Percentiles rank a stretch among this genome's conserved stretches.
phyloP scores from a whole-genome alignment of 2,797 vertebrate genomes.

The Mormyrops boulengeri region DNA sequence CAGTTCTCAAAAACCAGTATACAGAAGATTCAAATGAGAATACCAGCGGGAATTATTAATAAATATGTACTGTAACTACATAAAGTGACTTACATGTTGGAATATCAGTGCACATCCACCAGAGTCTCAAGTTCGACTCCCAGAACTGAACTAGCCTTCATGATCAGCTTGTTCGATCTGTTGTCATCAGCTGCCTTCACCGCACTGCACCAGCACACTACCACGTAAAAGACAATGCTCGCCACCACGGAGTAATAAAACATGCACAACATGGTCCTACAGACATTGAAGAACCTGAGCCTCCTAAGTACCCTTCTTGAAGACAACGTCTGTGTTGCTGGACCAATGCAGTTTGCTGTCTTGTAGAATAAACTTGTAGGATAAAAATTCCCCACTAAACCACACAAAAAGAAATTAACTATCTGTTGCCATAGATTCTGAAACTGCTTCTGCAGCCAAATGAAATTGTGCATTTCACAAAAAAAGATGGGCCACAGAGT shows the following conservation, averaged over 20 bases:
- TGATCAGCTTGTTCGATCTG: background rate
- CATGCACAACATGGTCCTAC: background rate
- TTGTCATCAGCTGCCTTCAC: background rate
- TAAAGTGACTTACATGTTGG: background rate
- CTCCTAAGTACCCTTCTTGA: background rate
- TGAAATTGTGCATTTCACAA: background rate
- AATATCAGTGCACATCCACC: background rate
- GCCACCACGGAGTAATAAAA: background rate
- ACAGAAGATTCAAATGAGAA: constrained; percentile 20
- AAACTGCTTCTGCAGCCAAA: background rate
- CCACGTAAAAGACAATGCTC: constrained; percentile 20
- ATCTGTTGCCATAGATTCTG: constrained; percentile 21
- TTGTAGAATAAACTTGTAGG: background rate
- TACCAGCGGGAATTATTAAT: constrained; percentile 11
- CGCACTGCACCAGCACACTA: constrained; percentile 30
- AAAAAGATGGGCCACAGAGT: background rate
- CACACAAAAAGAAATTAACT: constrained; percentile 37
- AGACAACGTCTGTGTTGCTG: background rate
- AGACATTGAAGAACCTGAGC: background rate
- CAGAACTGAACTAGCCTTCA: background rate
- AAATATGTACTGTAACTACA: background rate
- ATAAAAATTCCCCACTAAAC: constrained; percentile 24
- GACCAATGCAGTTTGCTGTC: background rate
- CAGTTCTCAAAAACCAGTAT: background rate
- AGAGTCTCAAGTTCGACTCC: background rate